Percentiles rank a stretch among this genome's conserved stretches.
Conservation (phyloP, 1,140 invertebrate genomes). For the Branchinecta lynchi region DNA sequence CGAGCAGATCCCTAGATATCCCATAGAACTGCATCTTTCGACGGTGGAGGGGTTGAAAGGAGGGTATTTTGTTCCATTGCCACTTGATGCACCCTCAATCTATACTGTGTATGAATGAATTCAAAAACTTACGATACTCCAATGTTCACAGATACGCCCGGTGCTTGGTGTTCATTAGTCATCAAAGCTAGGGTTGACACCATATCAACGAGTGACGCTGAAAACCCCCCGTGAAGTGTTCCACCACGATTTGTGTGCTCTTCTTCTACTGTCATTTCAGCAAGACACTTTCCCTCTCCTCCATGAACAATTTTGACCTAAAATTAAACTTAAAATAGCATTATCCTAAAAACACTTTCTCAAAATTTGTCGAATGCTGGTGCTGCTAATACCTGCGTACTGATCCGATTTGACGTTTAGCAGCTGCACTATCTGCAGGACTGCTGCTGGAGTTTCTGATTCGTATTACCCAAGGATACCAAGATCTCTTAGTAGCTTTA, state of each 20-base stretch:
- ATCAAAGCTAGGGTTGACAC: conserved; percentile 64
- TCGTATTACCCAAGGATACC: too few species aligned
- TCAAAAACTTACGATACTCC: conserved; percentile 43
- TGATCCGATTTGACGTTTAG: too few species aligned
- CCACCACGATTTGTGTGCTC: conserved; percentile 60
- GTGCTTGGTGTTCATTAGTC: conserved; percentile 35
- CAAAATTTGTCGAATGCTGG: too few species aligned
- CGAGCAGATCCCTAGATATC: too few species aligned
- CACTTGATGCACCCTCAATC: too few species aligned
- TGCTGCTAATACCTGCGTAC: too few species aligned
- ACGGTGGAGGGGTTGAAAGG: conserved; percentile 13
- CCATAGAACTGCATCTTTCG: too few species aligned
- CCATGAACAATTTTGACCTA: conserved; percentile 52
- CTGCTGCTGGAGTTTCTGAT: too few species aligned
- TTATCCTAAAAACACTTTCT: too few species aligned
- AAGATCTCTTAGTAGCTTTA: too few species aligned
- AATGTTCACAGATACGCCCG: conserved; percentile 57
- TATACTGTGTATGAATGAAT: too few species aligned
- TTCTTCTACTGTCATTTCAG: conserved; percentile 55
- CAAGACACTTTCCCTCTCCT: conserved; percentile 46
- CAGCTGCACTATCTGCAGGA: too few species aligned
- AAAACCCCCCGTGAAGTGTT: conserved; percentile 66
- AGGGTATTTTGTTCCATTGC: background rate
- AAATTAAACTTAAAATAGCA: conserved; percentile 14
- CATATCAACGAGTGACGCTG: conserved; percentile 60